Base-by-base conservation (phyloP, 2,113 vertebrate genomes). In the Athene cunicularia region DNA sequence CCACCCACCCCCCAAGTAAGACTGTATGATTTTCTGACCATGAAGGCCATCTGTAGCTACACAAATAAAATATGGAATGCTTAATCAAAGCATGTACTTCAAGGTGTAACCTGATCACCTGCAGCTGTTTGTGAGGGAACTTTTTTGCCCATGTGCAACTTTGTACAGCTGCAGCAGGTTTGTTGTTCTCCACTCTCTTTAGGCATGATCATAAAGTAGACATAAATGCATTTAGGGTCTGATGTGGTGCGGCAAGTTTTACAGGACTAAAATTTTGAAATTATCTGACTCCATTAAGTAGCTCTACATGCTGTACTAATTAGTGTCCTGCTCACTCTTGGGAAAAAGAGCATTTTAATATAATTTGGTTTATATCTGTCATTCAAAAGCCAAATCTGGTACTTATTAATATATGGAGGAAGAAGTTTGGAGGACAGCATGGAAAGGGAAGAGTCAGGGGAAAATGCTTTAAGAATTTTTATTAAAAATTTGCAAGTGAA, bases 401-500 rank as follows among this genome's bases (percentile, higher is more conserved):
- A 45, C 17, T 82, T 88, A 3, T 41, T 80, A 75, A 56, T 1
- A 1, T 53, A 45, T 35, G 4, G 52, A 60, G 20, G 49, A 70
- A 95, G 35, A 52, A 35, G 55, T 55, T 75, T 62, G 59, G 58
- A 59, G 27, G 35, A 75, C 2, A 30, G 19, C 20, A 14, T 6
- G 33, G 45, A 41, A 87, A 71, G 14, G 20, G 21, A 66, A 68
- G 11, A 43, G 9, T 33, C 2, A 2, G 8, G 26, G 35, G 13
- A 47, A 83, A 95, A 90, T 71, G 56, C 32, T 85, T 85, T 41
- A 73, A 89, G 22, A 86, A 77, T 79, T 77, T 80, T 81, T 87
- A 71, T 94, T 37, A 80, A 77, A 84, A 83, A 72, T n/a, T 79
- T 95, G 55, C 59, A 96, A 92, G 70, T 93, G 47, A 83, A 12